Evolutionary conservation across 2,113 vertebrate species (phyloP).

Genomic region (Trogon surrucura): DNA sequence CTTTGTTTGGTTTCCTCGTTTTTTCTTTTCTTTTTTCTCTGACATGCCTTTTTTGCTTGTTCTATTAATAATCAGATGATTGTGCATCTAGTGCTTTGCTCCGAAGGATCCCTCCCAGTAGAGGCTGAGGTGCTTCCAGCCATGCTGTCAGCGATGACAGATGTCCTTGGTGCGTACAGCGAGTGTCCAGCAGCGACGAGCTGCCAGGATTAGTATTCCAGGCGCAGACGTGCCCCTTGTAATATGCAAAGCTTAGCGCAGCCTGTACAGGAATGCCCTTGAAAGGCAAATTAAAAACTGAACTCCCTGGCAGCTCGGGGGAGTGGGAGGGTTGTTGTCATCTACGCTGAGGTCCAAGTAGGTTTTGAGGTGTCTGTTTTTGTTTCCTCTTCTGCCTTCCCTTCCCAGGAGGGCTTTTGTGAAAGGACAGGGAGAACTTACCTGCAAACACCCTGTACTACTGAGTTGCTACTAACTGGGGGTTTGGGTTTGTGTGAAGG

Average conservation of each 20-base stretch:
- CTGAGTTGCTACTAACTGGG: not conserved
- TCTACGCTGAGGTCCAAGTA: not conserved
- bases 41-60: not conserved
- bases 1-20: too few relatives aligned
- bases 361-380: not conserved
- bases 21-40: too few relatives aligned
- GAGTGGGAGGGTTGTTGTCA: not conserved
- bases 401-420: not conserved
- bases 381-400: not conserved
- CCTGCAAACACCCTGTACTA: accelerated
- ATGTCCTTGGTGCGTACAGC: not conserved
- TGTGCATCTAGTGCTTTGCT: not conserved
- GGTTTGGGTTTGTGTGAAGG: not conserved
- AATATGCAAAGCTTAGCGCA: not conserved
- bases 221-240: not conserved
- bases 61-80: not conserved
- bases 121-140: not conserved
- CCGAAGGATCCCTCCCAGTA: not conserved
- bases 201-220: conserved; percentile 42
- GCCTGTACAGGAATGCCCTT: conserved; percentile 34
- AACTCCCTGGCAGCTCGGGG: not conserved
- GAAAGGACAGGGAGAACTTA: not conserved
- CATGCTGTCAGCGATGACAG: not conserved
- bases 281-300: conserved; percentile 14
- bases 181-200: not conserved